Conservation (phyloP, 2,888 invertebrate species). For the Meganola albula region DNA sequence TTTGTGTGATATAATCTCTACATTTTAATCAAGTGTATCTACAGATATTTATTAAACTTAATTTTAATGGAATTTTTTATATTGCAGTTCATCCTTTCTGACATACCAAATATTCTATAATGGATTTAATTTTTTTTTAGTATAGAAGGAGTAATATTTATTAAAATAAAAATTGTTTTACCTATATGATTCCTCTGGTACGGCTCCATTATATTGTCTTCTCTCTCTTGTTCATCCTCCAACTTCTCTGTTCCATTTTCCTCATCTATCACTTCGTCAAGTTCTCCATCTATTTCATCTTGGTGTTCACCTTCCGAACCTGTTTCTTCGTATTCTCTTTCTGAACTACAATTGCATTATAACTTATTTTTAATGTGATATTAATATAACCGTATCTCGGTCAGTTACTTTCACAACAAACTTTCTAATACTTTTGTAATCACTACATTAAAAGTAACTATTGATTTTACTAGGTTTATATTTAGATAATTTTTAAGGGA, state of each 20-base stretch:
- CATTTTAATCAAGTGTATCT: too few species aligned
- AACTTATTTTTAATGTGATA: slow-evolving; percentile 4
- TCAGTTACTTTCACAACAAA: not conserved
- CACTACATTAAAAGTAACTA: too few species aligned
- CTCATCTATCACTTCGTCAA: slow-evolving; percentile 40
- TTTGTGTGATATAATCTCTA: too few species aligned
- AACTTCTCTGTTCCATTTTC: slow-evolving; percentile 36
- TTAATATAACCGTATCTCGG: not conserved
- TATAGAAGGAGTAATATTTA: too few species aligned
- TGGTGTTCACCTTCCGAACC: slow-evolving; percentile 84
- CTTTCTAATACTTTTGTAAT: too few species aligned
- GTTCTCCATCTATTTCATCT: slow-evolving; percentile 73
- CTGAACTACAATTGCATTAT: slow-evolving; percentile 69
- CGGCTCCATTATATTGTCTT: slow-evolving; percentile 54
- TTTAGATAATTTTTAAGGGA: too few species aligned
- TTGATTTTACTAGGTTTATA: too few species aligned
- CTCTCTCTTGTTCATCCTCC: slow-evolving; percentile 60
- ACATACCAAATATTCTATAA: too few species aligned
- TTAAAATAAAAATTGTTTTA: slow-evolving; percentile 35
- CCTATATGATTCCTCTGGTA: slow-evolving; percentile 70
- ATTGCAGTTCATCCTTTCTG: too few species aligned
- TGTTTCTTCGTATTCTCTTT: slow-evolving; percentile 82
- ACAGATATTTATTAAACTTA: too few species aligned
- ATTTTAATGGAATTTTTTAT: too few species aligned
- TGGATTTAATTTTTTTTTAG: too few species aligned